Evolutionary conservation across 2,888 invertebrate species (phyloP), one percentile per base, ranked within the genome.

Genomic region (Leptinotarsa juncta): DNA sequence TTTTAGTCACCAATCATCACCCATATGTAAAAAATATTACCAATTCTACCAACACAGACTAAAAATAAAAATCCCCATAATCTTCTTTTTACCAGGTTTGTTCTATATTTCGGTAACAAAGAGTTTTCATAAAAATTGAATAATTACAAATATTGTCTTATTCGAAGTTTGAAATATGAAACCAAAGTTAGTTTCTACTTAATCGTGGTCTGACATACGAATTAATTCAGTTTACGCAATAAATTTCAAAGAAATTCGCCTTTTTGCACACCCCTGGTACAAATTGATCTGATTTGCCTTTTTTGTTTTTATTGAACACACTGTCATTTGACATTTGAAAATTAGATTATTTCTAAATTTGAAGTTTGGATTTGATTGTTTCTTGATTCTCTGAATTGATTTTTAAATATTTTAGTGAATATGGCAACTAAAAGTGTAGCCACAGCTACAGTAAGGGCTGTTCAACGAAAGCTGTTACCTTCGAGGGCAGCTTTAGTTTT

Each of bases 371-470:
- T 53, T 20, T 53, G 53, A 53, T 53, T 18, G n/a, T 3, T 51
- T 51, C 16, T 53, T 18, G 18, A 18, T 18, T 53, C 18, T 53
- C n/a, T 53, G n/a, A 18, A 5, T n/a, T 16, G 32, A 67, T 32
- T 50, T 50, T 4, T 26, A 53, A 68, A 68, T 68, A 32, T 18
- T 18, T 42, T 55, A 55, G 18, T 20, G 18, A 87, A 86, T 83
- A 95, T 95, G 95, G 92, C 95, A 87, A 92, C 94, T 80, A 93
- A 92, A 90, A 91, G 92, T 77, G 92, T 94, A 84, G 96, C 94
- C 76, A 94, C 96, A 86, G 97, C 97, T 48, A 96, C 97, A 72
- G 96, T 97, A 48, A 92, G 96, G 82, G 96, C 97, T 80, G 93
- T 96, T 42, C 94, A 94, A 87, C 93, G 95, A 85, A 92, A 91